Evolutionary conservation across 2,797 vertebrate species (phyloP).

Genomic region (Myiotriccus ornatus): DNA sequence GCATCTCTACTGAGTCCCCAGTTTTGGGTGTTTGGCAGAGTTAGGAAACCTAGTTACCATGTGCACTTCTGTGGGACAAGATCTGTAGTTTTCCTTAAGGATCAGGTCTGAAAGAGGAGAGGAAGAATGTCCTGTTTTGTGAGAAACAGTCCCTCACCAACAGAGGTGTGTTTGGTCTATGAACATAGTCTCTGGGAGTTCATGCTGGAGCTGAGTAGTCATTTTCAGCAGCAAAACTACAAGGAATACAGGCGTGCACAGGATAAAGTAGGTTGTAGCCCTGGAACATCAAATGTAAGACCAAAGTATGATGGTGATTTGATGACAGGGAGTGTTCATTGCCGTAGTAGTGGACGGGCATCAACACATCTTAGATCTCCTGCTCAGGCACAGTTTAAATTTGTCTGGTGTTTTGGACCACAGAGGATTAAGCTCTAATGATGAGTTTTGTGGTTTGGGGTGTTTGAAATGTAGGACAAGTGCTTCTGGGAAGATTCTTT

Average conservation of each 20-base stretch:
- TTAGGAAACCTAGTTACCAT: not conserved
- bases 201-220: not conserved
- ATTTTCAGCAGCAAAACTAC: not conserved
- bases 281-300: not conserved
- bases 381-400: not conserved
- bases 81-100: not conserved
- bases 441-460: slow-evolving; percentile 53
- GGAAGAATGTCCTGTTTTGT: not conserved
- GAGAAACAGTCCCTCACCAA: not conserved
- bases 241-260: not conserved
- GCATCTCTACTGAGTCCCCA: not conserved
- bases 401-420: not conserved
- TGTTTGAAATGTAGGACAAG: slow-evolving; percentile 52
- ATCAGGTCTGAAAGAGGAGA: not conserved
- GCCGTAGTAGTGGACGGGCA: not conserved
- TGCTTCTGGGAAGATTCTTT: slow-evolving; percentile 39
- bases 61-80: not conserved
- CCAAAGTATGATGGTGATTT: not conserved
- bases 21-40: not conserved
- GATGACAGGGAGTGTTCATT: not conserved
- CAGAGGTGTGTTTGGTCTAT: not conserved
- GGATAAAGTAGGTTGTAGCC: not conserved
- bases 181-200: not conserved
- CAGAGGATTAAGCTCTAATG: not conserved
- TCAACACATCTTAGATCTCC: not conserved